These are phyloP conservation scores for Phymastichus coffea DNA, from an alignment of 1,140 invertebrate genomes.

Conservation along the genomic window DNA sequence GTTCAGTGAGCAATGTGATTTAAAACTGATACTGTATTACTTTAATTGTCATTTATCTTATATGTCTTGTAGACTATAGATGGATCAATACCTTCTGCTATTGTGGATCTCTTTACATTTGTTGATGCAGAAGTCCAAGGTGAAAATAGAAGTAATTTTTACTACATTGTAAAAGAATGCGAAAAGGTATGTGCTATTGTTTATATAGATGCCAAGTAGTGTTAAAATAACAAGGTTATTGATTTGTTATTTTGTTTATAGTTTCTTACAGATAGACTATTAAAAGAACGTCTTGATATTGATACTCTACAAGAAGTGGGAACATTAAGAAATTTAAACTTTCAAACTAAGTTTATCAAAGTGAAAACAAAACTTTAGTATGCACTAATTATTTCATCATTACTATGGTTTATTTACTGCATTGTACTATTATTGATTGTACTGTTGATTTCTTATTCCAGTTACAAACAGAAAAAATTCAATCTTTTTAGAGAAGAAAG, in stretches of 20 bases:
- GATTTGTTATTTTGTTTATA: slow-evolving; percentile 50
- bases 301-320: slow-evolving; percentile 90
- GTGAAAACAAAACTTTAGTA: slow-evolving; percentile 97
- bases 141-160: slow-evolving; percentile 73
- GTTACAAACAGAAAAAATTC: slow-evolving; percentile 99
- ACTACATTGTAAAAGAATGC: slow-evolving; percentile 73
- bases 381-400: slow-evolving; percentile 55
- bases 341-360: slow-evolving; percentile 96
- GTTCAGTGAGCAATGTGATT: too few species aligned
- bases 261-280: slow-evolving; percentile 78
- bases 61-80: slow-evolving; percentile 64
- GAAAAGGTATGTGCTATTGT: slow-evolving; percentile 73
- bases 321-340: slow-evolving; percentile 88
- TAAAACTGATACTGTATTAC: too few species aligned
- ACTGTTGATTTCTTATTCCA: slow-evolving; percentile 57
- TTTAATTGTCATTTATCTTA: too few species aligned
- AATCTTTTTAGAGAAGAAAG: slow-evolving; percentile 98
- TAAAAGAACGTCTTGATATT: slow-evolving; percentile 91
- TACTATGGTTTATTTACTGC: slow-evolving; percentile 22
- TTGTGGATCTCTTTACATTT: slow-evolving; percentile 77
- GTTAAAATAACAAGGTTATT: too few species aligned
- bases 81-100: slow-evolving; percentile 72
- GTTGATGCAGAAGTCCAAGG: slow-evolving; percentile 75
- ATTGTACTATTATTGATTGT: slow-evolving; percentile 6
- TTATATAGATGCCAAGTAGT: too few species aligned